Percentiles rank a stretch among this genome's conserved stretches.
Conservation (phyloP, 1,140 invertebrate species). For the Eulimnadia texana region DNA sequence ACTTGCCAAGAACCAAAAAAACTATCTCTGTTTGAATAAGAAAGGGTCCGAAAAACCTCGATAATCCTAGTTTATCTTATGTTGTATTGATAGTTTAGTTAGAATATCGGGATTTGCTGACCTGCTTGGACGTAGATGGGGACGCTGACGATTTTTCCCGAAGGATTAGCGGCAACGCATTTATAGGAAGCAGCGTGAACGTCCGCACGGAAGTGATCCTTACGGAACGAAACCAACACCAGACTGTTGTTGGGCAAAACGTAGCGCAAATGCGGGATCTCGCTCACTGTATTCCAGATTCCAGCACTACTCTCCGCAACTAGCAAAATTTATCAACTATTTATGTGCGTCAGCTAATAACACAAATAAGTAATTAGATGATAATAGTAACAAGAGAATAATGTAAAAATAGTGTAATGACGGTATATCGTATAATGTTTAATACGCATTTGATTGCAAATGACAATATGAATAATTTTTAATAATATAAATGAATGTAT, state of each 20-base stretch:
- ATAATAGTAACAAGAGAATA: not conserved
- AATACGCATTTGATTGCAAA: no score
- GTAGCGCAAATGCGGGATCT: slow-evolving; percentile 8
- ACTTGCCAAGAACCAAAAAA: no score
- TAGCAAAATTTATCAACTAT: not conserved
- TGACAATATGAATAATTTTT: no score
- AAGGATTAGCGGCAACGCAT: slow-evolving; percentile 31
- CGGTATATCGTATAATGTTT: no score
- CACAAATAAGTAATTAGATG: not conserved
- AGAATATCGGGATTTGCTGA: no score
- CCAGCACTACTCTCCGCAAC: not conserved
- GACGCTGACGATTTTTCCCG: slow-evolving; percentile 31
- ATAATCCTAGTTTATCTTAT: no score
- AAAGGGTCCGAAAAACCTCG: no score
- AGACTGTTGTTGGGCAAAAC: slow-evolving; percentile 29
- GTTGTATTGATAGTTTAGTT: no score
- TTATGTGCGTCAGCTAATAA: no score
- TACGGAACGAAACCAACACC: slow-evolving; percentile 32
- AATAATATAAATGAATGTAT: no score
- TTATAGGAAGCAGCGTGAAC: slow-evolving; percentile 34
- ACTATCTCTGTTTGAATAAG: no score
- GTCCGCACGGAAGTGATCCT: slow-evolving; percentile 29
- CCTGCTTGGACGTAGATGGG: slow-evolving; percentile 31
- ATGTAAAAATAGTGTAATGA: not conserved
- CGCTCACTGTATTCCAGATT: not conserved